Evolutionary conservation across 1,140 invertebrate genomes (phyloP).

Genomic region (Drosophila funebris): DNA sequence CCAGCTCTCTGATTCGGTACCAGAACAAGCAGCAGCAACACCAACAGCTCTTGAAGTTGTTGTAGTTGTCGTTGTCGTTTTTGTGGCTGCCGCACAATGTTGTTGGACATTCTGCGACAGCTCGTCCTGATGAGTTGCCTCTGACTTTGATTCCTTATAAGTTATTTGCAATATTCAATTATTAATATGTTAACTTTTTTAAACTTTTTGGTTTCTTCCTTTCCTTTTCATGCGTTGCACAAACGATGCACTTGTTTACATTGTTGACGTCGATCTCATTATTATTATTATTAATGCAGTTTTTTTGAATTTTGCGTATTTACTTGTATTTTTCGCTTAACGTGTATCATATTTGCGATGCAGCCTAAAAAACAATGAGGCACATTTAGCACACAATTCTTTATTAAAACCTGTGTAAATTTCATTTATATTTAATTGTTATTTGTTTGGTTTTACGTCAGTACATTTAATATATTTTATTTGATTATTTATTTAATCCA

Average conservation of each 20-base stretch:
- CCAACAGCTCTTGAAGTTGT: conserved; percentile 21
- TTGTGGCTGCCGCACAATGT: conserved; percentile 44
- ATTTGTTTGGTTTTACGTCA: neutral
- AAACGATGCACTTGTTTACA: conserved; percentile 7
- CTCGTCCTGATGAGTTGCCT: conserved; percentile 7
- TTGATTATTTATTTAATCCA: neutral
- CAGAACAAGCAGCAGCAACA: conserved; percentile 41
- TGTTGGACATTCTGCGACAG: conserved; percentile 48
- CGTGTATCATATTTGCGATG: conserved; percentile 4
- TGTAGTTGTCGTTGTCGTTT: conserved; percentile 14
- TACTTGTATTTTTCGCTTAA: conserved; percentile 18
- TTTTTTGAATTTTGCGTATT: neutral
- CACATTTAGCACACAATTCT: conserved; percentile 17
- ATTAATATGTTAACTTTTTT: neutral
- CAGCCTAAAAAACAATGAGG: conserved; percentile 13
- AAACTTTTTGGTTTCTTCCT: neutral
- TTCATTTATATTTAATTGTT: conserved; percentile 16
- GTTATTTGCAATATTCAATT: neutral
- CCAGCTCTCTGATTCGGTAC: conserved; percentile 16
- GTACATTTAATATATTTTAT: neutral
- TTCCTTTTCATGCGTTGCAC: neutral
- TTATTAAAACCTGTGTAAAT: conserved; percentile 21
- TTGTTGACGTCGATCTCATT: conserved; percentile 18
- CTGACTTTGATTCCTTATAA: neutral
- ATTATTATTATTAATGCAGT: conserved; percentile 9